Evolutionary conservation across 2,113 vertebrate species (phyloP), one percentile per base, ranked within the genome.

Genomic region (Potamarius usumacintae): DNA sequence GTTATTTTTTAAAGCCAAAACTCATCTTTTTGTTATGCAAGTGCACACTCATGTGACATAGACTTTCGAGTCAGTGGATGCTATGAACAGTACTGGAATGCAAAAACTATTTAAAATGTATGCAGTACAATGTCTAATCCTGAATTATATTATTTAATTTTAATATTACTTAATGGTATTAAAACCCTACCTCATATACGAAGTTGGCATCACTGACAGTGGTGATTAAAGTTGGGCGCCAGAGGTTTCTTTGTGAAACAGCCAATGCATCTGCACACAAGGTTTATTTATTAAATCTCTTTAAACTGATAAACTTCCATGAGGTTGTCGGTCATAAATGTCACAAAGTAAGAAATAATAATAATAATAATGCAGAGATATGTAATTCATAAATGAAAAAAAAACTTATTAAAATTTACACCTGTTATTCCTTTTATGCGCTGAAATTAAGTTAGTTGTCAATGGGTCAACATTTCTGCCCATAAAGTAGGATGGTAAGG

Each of bases 151-250:
- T 57, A 15, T 69, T 52, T 69, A n/a, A 58, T 34, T 50, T 50
- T 72, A 71, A 67, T n/a, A 11, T 53, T 42, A 42, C 42, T 42
- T 42, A 42, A 42, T 42, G 10, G 7, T 53, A 22, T 74, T 87
- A n/a, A n/a, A 22, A 25, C 77, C 78, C 18, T 93, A 95, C 95
- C 94, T 96, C 95, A 93, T 92, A 96, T 91, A 95, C 92, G 90
- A 94, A 90, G 88, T 92, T 91, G 90, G 92, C 92, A 88, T 96
- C 89, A 78, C 85, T 85, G 17, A 89, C 25, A 18, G 91, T 85
- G 60, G 80, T 89, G 86, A 63, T 83, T 27, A 84, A 88, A 55
- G 62, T 88, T 58, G 87, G 84, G 48, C 78, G 79, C 50, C 74
- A n/a, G 82, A 89, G 76, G 58, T 30, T 85, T 48, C 8, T 89